Evolutionary conservation across 2,888 invertebrate species (phyloP).

Genomic region (Syrphus vitripennis): DNA sequence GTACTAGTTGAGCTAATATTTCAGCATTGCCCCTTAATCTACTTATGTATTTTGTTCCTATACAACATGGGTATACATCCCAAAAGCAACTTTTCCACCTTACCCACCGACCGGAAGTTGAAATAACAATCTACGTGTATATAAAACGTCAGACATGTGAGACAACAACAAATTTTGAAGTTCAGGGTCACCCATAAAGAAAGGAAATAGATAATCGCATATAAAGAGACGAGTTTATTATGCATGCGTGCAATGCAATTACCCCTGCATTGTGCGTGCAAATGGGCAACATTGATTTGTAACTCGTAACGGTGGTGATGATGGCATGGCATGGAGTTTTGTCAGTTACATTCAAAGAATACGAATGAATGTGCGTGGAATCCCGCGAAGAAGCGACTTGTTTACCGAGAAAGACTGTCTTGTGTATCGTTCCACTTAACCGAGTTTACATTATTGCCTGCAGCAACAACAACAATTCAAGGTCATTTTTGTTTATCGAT

Average conservation of each 20-base stretch:
- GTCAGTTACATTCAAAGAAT: slow-evolving; percentile 47
- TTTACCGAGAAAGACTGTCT: not conserved
- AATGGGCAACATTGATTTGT: not conserved
- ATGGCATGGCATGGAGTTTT: not conserved
- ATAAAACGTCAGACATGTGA: not conserved
- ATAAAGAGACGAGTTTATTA: slow-evolving; percentile 34
- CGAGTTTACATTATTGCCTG: slow-evolving; percentile 56
- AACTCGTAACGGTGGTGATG: not conserved
- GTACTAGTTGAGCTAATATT: no score
- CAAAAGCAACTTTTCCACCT: not conserved
- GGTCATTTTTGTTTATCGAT: slow-evolving; percentile 68
- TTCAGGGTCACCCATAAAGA: slow-evolving; percentile 48
- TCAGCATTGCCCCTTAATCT: not conserved
- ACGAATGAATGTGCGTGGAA: slow-evolving; percentile 26
- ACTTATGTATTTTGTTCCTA: not conserved
- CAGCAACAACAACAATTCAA: slow-evolving; percentile 50
- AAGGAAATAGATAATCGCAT: slow-evolving; percentile 42
- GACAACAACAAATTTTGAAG: slow-evolving; percentile 46
- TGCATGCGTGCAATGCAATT: slow-evolving; percentile 51
- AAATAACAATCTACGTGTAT: not conserved
- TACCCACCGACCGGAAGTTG: slow-evolving; percentile 19
- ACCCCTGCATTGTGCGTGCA: slow-evolving; percentile 39
- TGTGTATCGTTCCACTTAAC: slow-evolving; percentile 48
- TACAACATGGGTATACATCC: not conserved
- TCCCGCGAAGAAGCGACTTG: slow-evolving; percentile 20